phyloP scores from a whole-genome alignment of 2,797 vertebrate species.

The Anas bernieri region DNA sequence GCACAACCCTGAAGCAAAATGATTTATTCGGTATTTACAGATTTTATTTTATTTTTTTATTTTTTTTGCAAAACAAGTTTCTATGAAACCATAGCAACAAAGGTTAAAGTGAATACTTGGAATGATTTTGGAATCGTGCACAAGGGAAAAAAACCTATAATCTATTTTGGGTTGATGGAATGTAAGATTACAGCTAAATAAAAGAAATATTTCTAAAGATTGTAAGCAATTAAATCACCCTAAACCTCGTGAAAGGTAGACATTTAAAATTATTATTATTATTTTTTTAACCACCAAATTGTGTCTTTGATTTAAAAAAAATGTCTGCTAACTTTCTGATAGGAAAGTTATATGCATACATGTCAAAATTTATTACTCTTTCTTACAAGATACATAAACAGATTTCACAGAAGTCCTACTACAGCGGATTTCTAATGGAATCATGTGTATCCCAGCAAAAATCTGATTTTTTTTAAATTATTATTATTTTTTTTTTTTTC shows the following conservation, averaged over 20 bases:
- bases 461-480: not conserved
- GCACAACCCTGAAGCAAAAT: not conserved
- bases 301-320: not conserved
- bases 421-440: slow-evolving; percentile 15
- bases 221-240: not conserved
- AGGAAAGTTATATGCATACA: not conserved
- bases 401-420: not conserved
- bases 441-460: not conserved
- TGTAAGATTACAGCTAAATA: slow-evolving; percentile 9
- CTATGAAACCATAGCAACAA: slow-evolving; percentile 54
- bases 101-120: slow-evolving; percentile 29
- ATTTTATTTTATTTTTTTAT: not conserved
- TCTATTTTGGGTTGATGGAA: not conserved
- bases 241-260: not conserved
- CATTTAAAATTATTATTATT: not conserved
- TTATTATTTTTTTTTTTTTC: not conserved
- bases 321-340: not conserved
- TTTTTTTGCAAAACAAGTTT: slow-evolving; percentile 39
- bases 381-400: not conserved
- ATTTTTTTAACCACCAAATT: not conserved
- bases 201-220: not conserved
- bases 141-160: not conserved
- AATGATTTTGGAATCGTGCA: slow-evolving; percentile 40
- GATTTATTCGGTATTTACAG: slow-evolving; percentile 44
- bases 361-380: not conserved